Evolutionary conservation across 2,113 vertebrate genomes (phyloP).

Genomic region (Lagopus muta): DNA sequence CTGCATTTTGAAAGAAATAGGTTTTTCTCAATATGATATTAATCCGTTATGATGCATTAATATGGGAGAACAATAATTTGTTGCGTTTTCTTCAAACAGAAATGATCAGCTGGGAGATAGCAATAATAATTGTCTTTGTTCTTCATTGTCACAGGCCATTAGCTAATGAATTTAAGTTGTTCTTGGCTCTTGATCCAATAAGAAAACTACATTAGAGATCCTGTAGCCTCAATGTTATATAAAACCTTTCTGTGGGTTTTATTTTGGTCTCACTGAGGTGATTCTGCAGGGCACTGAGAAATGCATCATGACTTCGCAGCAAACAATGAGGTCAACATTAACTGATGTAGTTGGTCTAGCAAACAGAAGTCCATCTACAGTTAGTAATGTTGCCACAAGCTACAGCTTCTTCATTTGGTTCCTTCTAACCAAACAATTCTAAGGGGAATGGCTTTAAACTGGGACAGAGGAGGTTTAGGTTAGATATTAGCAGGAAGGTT

Average conservation of each 20-base stretch:
- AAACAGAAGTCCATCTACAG: not conserved
- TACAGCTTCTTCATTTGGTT: not conserved
- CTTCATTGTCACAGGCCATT: constrained; percentile 45
- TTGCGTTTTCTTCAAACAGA: constrained; percentile 40
- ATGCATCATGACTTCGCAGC: not conserved
- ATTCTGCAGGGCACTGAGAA: not conserved
- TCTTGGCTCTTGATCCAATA: constrained; percentile 30
- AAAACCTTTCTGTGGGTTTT: constrained; percentile 51
- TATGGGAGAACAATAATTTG: constrained; percentile 42
- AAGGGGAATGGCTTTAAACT: no score
- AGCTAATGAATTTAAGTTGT: constrained; percentile 63
- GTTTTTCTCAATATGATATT: constrained; percentile 4
- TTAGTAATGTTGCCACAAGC: not conserved
- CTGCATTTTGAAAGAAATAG: constrained; percentile 44
- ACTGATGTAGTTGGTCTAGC: not conserved
- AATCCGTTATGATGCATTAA: constrained; percentile 44
- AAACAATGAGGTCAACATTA: not conserved
- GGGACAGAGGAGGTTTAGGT: no score
- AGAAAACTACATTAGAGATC: constrained; percentile 44
- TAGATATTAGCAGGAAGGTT: no score
- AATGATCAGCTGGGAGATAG: constrained; percentile 24
- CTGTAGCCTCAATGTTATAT: not conserved
- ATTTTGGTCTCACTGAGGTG: constrained; percentile 33
- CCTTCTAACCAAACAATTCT: not conserved
- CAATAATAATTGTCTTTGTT: constrained; percentile 61